Percentiles rank a stretch among this genome's conserved stretches.
Conservation (phyloP, 2,888 invertebrate species). For the Drosophila neonasuta region DNA sequence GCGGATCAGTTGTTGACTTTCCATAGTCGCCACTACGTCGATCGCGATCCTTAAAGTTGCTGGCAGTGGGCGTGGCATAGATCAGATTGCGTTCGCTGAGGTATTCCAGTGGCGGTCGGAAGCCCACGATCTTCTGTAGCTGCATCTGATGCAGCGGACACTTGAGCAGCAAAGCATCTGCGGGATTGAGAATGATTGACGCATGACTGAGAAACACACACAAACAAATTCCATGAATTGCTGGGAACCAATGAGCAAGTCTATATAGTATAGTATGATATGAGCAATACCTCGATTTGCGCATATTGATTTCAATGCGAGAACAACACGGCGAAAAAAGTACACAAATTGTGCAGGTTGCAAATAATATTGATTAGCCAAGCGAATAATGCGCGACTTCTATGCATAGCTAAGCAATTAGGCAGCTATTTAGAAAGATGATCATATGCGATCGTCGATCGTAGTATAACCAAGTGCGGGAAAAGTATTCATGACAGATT, state of each 20-base stretch:
- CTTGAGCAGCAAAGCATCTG: conserved; percentile 78
- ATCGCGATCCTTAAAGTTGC: conserved; percentile 70
- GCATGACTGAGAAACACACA: conserved; percentile 51
- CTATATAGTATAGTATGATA: conserved; percentile 3
- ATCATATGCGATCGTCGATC: conserved; percentile 3
- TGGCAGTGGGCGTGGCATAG: conserved; percentile 63
- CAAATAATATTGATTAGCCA: conserved; percentile 40
- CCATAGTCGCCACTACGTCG: conserved; percentile 47
- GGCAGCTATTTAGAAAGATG: conserved; percentile 23
- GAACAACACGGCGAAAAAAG: conserved; percentile 1
- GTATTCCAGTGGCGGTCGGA: conserved; percentile 78
- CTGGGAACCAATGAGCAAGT: conserved; percentile 10
- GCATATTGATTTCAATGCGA: conserved; percentile 54
- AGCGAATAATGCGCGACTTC: conserved; percentile 49
- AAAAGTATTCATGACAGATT: background rate
- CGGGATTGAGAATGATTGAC: conserved; percentile 18
- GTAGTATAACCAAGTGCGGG: background rate
- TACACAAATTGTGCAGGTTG: conserved; percentile 33
- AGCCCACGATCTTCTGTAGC: conserved; percentile 81
- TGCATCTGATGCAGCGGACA: conserved; percentile 81
- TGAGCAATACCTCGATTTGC: conserved; percentile 20
- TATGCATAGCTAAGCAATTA: conserved; percentile 57
- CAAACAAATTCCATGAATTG: conserved; percentile 46
- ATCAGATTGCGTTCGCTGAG: conserved; percentile 74
- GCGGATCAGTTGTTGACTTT: conserved; percentile 2